Conservation (phyloP, 2,888 invertebrate species). For the Pollenia angustigena region DNA sequence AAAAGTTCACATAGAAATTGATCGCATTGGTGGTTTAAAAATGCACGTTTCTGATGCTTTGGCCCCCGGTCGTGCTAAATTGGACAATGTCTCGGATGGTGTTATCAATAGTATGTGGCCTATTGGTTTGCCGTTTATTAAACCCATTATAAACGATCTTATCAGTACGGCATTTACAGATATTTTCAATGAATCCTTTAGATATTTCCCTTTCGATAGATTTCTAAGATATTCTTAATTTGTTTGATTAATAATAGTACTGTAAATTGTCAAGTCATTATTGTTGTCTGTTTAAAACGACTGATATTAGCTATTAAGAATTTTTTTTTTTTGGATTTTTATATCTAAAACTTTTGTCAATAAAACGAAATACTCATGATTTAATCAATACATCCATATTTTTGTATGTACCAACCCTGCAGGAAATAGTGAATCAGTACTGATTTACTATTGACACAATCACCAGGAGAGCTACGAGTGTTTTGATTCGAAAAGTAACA, state of each 20-base stretch:
- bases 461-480: no score
- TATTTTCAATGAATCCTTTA: conserved; percentile 91
- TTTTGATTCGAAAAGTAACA: no score
- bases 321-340: conserved; percentile 15
- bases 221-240: conserved; percentile 84
- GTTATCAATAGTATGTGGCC: conserved; percentile 93
- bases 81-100: conserved; percentile 88
- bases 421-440: no score
- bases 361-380: conserved; percentile 35
- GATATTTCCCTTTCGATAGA: conserved; percentile 89
- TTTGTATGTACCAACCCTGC: no score
- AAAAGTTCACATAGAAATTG: conserved; percentile 89
- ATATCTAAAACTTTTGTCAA: conserved; percentile 3
- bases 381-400: no score
- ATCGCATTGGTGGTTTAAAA: conserved; percentile 90
- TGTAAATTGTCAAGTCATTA: conserved; percentile 65
- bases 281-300: conserved; percentile 66
- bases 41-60: conserved; percentile 91
- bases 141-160: conserved; percentile 92
- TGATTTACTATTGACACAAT: no score
- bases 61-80: conserved; percentile 85
- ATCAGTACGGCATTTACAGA: conserved; percentile 93
- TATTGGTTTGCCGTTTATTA: conserved; percentile 90
- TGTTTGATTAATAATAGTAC: background rate
- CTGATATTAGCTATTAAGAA: conserved; percentile 52